Evolutionary conservation across 2,797 vertebrate species (phyloP).

Genomic region (Monodelphis domestica): DNA sequence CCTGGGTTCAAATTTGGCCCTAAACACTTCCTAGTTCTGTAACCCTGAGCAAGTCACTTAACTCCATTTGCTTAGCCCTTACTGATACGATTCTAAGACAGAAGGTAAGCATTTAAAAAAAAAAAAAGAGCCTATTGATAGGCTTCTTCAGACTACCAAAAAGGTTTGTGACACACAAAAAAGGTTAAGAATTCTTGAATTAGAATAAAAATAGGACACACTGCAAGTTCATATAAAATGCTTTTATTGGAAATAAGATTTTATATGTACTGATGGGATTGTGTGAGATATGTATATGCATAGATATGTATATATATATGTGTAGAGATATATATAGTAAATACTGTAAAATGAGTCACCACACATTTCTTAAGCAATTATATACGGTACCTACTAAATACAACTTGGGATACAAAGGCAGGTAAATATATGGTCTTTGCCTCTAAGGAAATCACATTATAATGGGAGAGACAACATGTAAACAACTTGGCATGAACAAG

Average conservation of each 20-base stretch:
- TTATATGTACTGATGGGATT: not conserved
- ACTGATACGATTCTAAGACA: too few species aligned
- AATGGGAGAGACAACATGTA: not conserved
- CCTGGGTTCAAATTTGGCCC: too few species aligned
- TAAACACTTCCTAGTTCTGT: too few species aligned
- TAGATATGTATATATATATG: too few species aligned
- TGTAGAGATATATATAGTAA: not conserved
- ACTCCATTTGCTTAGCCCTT: too few species aligned
- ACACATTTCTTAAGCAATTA: too few species aligned
- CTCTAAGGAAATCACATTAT: not conserved
- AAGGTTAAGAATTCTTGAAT: not conserved
- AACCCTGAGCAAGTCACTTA: too few species aligned
- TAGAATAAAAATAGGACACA: not conserved
- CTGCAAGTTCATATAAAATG: not conserved
- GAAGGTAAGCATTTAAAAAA: too few species aligned
- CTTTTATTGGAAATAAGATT: not conserved
- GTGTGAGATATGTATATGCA: not conserved
- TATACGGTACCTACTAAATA: too few species aligned
- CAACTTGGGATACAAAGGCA: not conserved
- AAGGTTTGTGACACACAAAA: too few species aligned
- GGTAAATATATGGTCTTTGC: not conserved
- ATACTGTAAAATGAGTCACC: not conserved
- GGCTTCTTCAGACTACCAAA: too few species aligned
- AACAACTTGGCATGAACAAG: not conserved
- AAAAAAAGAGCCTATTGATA: too few species aligned